Evolutionary conservation across 2,797 vertebrate species (phyloP).

Genomic region (Clarias laeviceps): DNA sequence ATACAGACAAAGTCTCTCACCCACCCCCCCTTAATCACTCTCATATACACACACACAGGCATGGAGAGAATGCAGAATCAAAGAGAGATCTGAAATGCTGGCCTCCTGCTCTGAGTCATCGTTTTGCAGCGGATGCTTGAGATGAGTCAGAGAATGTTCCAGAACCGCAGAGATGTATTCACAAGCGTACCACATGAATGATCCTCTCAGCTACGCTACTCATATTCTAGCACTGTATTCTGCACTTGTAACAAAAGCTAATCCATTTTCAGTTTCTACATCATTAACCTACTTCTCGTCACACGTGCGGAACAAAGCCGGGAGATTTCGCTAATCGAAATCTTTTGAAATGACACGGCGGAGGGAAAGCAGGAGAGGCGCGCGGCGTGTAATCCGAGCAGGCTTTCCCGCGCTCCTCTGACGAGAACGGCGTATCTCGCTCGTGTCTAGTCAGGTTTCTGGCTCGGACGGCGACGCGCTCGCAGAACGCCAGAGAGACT

Average conservation of each 20-base stretch:
- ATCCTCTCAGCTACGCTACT: slow-evolving; percentile 54
- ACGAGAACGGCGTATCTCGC: slow-evolving; percentile 40
- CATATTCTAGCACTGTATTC: slow-evolving; percentile 41
- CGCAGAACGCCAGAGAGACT: not conserved
- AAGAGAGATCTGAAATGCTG: slow-evolving; percentile 68
- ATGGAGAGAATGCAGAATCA: slow-evolving; percentile 41
- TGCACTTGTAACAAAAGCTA: not conserved
- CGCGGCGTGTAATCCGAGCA: slow-evolving; percentile 45
- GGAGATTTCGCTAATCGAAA: too few species aligned
- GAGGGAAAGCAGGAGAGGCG: slow-evolving; percentile 55
- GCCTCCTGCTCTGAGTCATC: slow-evolving; percentile 85
- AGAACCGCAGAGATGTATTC: slow-evolving; percentile 68
- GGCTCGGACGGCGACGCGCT: slow-evolving; percentile 21
- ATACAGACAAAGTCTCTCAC: slow-evolving; percentile 42
- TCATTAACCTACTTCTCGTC: not conserved
- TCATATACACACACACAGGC: slow-evolving; percentile 28
- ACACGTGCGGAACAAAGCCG: not conserved
- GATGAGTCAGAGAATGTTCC: slow-evolving; percentile 87
- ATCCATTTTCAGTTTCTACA: slow-evolving; percentile 26
- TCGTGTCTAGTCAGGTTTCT: slow-evolving; percentile 51
- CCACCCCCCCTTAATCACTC: not conserved
- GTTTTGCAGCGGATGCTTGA: slow-evolving; percentile 75
- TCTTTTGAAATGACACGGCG: slow-evolving; percentile 63
- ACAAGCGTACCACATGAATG: slow-evolving; percentile 64
- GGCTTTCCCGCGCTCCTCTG: slow-evolving; percentile 43